Evolutionary conservation across 2,797 vertebrate species (phyloP).

Genomic region (Hapalemur alaotrensis): DNA sequence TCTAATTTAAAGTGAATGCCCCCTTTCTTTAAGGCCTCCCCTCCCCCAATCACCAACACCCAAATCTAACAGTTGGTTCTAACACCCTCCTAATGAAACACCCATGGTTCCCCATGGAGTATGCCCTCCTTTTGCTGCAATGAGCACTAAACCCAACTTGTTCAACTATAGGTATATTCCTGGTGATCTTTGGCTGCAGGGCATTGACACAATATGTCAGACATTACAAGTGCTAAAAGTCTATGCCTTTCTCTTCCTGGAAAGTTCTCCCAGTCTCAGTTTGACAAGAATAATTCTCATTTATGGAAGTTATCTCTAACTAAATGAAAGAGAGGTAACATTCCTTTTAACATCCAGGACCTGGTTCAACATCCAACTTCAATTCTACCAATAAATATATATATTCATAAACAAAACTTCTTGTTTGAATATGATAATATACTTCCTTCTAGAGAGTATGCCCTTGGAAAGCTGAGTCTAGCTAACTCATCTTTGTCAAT

Average conservation of each 20-base stretch:
- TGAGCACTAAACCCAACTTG: neutral
- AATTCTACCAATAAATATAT: constrained; percentile 20
- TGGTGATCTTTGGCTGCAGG: neutral
- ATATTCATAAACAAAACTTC: constrained; percentile 3
- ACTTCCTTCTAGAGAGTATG: constrained; percentile 16
- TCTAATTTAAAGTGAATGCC: neutral
- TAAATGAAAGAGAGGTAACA: constrained; percentile 13
- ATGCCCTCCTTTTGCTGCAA: neutral
- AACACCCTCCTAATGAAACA: neutral
- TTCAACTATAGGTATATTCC: neutral
- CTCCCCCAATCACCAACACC: neutral
- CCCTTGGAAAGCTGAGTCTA: neutral
- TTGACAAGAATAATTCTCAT: constrained; percentile 14
- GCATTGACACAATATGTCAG: neutral
- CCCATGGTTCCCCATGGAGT: neutral
- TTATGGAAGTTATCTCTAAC: constrained; percentile 26
- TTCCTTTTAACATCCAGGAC: constrained; percentile 26
- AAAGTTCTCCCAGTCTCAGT: constrained; percentile 34
- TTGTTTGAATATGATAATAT: neutral
- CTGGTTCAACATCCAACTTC: constrained; percentile 38
- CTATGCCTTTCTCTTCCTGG: neutral
- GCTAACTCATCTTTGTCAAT: constrained; percentile 3
- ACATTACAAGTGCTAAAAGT: neutral
- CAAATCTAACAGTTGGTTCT: constrained; percentile 32
- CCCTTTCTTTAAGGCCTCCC: neutral